These are phyloP conservation scores for Saccostrea glomerata DNA, from an alignment of 1,140 invertebrate genomes.

Conservation along the genomic window DNA sequence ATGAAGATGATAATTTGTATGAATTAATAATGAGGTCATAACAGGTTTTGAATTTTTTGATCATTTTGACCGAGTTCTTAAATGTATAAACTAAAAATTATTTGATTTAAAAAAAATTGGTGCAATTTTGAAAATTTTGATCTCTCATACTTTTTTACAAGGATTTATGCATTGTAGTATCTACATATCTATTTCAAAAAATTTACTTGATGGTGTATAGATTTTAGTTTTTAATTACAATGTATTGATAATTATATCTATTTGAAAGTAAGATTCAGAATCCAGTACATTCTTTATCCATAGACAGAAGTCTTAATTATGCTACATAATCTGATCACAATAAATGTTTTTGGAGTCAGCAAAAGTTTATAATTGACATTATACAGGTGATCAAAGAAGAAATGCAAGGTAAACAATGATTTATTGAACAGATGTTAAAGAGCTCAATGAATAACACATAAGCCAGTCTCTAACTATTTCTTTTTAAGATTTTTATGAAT, in stretches of 20 bases:
- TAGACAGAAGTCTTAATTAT: neutral
- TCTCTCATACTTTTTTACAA: too few species aligned
- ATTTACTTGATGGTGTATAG: too few species aligned
- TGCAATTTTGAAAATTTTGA: too few species aligned
- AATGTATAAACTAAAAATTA: neutral
- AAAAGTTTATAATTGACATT: neutral
- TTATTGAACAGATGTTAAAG: neutral
- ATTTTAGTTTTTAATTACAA: too few species aligned
- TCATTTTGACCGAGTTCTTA: neutral
- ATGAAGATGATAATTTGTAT: neutral
- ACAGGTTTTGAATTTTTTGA: neutral
- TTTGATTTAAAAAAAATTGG: neutral
- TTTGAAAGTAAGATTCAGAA: too few species aligned
- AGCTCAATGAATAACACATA: neutral
- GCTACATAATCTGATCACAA: neutral
- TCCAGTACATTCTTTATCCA: too few species aligned
- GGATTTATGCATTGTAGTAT: too few species aligned
- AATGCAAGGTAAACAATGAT: neutral
- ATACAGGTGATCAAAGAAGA: neutral
- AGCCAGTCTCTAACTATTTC: neutral
- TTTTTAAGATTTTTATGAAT: neutral
- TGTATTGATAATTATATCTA: too few species aligned
- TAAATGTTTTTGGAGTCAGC: neutral
- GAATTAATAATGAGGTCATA: neutral
- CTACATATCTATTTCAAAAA: too few species aligned